A percentile compares a stretch with the other conserved stretches of the same genome.
Conservation (phyloP, 1,140 invertebrate species). For the Radopholus similis region DNA sequence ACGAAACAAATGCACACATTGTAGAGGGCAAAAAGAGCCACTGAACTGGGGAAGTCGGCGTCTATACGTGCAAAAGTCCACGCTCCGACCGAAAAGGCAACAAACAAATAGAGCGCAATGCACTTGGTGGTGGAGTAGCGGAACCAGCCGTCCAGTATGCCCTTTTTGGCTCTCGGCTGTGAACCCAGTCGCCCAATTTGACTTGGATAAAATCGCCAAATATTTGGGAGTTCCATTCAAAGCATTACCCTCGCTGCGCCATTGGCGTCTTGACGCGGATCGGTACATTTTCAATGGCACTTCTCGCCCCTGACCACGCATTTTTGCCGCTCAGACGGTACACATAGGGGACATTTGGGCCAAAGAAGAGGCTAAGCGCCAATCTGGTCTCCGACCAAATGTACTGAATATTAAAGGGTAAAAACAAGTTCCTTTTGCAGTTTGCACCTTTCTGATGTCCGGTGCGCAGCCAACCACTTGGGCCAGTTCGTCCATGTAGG, state of each 20-base stretch:
- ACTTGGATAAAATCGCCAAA: neutral
- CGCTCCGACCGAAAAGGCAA: neutral
- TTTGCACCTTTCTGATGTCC: conserved; percentile 48
- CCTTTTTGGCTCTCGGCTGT: neutral
- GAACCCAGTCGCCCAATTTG: neutral
- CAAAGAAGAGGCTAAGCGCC: conserved; percentile 35
- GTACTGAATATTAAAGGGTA: neutral
- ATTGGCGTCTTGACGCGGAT: conserved; percentile 9
- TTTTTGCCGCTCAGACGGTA: conserved; percentile 36
- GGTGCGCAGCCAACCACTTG: conserved; percentile 60
- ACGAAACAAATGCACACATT: conserved; percentile 1
- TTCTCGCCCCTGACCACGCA: conserved; percentile 28
- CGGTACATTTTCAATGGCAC: conserved; percentile 12
- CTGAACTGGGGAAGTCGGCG: neutral
- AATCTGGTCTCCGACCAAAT: conserved; percentile 25
- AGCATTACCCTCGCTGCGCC: neutral
- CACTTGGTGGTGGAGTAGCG: neutral
- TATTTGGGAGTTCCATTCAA: neutral
- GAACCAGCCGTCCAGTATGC: neutral
- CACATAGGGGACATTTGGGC: conserved; percentile 42
- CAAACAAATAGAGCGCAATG: neutral
- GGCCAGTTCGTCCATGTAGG: conserved; percentile 64
- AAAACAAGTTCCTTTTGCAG: neutral
- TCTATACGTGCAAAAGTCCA: neutral
- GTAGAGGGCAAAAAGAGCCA: neutral